These are phyloP conservation scores for Lasioglossum calceatum DNA, from an alignment of 2,888 invertebrate species.

Conservation along the genomic window DNA sequence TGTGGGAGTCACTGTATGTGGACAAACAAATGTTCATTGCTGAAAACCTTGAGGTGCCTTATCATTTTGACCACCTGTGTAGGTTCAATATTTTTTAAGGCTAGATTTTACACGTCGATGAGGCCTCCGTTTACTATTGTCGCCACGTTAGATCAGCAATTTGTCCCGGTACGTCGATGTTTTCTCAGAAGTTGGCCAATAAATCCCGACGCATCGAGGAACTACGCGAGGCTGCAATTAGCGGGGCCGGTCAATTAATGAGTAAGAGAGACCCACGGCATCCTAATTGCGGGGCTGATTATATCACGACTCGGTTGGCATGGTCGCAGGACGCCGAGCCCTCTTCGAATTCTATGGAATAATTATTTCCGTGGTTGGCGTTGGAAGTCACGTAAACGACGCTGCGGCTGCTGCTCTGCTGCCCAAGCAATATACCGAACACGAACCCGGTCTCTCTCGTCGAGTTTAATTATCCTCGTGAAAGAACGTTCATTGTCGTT, in stretches of 20 bases:
- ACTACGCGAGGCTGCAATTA: neutral
- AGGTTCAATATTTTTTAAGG: too few species aligned
- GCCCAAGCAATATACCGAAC: neutral
- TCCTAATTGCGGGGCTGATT: slow-evolving; percentile 5
- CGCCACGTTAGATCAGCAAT: neutral
- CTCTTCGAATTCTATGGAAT: slow-evolving; percentile 13
- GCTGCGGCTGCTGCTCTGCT: neutral
- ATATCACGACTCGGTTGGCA: neutral
- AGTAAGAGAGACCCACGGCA: neutral
- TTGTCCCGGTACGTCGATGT: neutral
- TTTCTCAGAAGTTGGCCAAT: neutral
- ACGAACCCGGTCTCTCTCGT: neutral
- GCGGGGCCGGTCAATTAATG: slow-evolving; percentile 4
- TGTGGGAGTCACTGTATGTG: too few species aligned
- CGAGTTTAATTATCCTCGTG: neutral
- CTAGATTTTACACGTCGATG: neutral
- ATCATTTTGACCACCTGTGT: too few species aligned
- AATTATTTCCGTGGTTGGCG: neutral
- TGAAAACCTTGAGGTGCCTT: too few species aligned
- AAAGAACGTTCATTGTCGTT: slow-evolving; percentile 1
- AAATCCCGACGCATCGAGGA: neutral
- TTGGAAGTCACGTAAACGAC: neutral
- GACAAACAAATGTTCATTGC: too few species aligned
- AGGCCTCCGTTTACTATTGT: neutral
- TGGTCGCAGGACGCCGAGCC: neutral